Evolutionary conservation across 2,888 invertebrate species (phyloP), one percentile per base, ranked within the genome.

Genomic region (Schrankia costaestrigalis): DNA sequence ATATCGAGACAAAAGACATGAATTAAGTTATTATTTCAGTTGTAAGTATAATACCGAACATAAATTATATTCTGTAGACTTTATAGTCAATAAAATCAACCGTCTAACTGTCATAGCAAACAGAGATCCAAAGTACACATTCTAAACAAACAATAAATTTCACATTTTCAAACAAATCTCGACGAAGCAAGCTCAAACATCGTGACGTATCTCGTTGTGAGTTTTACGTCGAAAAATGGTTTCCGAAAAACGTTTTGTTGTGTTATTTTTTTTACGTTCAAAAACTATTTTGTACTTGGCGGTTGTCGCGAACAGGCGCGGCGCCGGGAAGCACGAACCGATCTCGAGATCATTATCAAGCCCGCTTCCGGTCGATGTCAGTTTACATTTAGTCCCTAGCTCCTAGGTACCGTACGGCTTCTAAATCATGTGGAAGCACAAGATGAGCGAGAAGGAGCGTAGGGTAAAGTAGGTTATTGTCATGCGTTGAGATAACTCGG

Each of bases 281-380:
- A 36, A 44, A 45, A 39, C 42, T 44, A 43, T 52, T n/a, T 56
- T 46, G 32, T 29, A 29, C 26, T 34, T 35, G 41, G 26, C 34
- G 39, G 17, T 49, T 55, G 66, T 48, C 46, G 48, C 33, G 41
- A 41, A 29, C 66, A 59, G 47, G 38, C 37, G 26, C 24, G 30
- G 30, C 21, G 29, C 29, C 31, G 46, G 42, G 40, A 46, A 40
- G 49, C 41, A 48, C 46, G 51, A 39, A 41, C 31, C 54, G 54
- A 56, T 58, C 58, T 57, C 40, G 14, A 61, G 71, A 71, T 71
- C 60, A 58, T 68, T 69, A 73, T 74, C 72, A 55, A 29, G 15
- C 30, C 39, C 45, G 58, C 56, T 57, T 60, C 66, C 58, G 53
- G 50, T 37, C 32, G 35, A 39, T 32, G 45, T 53, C 56, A 42